Conservation (phyloP, 64 coral and sea anemone genomes). For the Stichodactyla mertensii region DNA sequence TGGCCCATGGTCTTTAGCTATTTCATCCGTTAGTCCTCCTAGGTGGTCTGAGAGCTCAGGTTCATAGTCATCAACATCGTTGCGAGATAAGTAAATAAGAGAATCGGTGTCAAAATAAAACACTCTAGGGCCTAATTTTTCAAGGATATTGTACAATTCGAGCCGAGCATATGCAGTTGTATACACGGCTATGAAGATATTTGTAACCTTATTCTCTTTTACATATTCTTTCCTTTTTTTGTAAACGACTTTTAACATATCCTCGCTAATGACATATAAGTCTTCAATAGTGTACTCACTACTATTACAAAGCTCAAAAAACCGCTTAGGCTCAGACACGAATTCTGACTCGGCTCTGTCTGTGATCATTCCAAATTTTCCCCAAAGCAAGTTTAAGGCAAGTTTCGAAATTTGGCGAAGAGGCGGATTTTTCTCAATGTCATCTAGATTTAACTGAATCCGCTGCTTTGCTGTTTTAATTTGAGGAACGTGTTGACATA, state of each 20-base stretch:
- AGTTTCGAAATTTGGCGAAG: conserved; percentile 2
- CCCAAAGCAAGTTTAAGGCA: conserved; percentile 37
- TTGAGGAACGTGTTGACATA: conserved; percentile 36
- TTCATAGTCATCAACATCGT: not conserved
- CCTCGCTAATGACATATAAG: conserved; percentile 29
- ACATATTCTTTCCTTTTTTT: no score
- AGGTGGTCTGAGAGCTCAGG: not conserved
- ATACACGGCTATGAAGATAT: no score
- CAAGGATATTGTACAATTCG: conserved; percentile 30
- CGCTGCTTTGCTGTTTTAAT: conserved; percentile 19
- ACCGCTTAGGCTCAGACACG: not conserved
- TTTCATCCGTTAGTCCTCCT: not conserved
- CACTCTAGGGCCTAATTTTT: not conserved
- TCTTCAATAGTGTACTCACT: not conserved
- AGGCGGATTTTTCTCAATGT: not conserved
- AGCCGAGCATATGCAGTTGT: no score
- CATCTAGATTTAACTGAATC: not conserved
- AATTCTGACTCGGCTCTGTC: conserved; percentile 13
- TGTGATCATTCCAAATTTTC: conserved; percentile 10
- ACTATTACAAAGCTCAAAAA: not conserved
- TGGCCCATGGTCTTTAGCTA: not conserved
- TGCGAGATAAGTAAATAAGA: conserved; percentile 16
- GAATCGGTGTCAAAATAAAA: conserved; percentile 49
- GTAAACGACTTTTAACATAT: not conserved
- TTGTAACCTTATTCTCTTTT: no score